These are phyloP conservation scores for Rhinopomastus cyanomelas DNA, from an alignment of 2,113 vertebrate genomes.

Conservation along the genomic window DNA sequence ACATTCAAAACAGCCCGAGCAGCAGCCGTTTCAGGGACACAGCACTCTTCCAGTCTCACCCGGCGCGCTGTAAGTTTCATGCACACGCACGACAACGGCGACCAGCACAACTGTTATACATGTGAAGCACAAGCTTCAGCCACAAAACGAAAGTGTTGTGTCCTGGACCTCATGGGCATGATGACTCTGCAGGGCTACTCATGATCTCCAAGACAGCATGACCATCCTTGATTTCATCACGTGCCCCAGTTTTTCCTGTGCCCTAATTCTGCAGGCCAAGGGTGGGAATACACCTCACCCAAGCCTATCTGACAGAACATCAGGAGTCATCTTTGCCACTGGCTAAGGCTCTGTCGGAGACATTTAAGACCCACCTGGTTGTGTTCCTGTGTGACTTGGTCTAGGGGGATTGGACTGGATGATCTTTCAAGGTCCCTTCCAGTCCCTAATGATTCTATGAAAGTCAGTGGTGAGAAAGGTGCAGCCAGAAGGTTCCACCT, in stretches of 20 bases:
- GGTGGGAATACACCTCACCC: not conserved
- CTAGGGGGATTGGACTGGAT: too few species aligned
- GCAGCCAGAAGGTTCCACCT: not conserved
- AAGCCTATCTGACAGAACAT: not conserved
- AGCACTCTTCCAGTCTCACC: not conserved
- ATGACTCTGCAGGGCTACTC: not conserved
- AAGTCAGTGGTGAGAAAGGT: not conserved
- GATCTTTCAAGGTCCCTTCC: too few species aligned
- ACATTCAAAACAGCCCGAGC: not conserved
- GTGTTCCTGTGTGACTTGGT: too few species aligned
- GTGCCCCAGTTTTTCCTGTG: not conserved
- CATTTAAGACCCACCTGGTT: too few species aligned
- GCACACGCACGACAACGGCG: not conserved
- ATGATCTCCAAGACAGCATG: not conserved
- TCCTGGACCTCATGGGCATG: not conserved
- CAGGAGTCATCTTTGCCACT: not conserved
- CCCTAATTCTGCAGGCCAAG: not conserved
- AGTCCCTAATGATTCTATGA: too few species aligned
- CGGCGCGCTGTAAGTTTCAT: not conserved
- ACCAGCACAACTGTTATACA: not conserved
- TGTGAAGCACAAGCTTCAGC: not conserved
- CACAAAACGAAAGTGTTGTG: rapidly evolving
- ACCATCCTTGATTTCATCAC: not conserved
- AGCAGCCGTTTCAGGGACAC: not conserved
- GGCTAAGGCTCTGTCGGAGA: not conserved